Evolutionary conservation across 2,113 vertebrate species (phyloP).

Genomic region (Tragulus kanchil): DNA sequence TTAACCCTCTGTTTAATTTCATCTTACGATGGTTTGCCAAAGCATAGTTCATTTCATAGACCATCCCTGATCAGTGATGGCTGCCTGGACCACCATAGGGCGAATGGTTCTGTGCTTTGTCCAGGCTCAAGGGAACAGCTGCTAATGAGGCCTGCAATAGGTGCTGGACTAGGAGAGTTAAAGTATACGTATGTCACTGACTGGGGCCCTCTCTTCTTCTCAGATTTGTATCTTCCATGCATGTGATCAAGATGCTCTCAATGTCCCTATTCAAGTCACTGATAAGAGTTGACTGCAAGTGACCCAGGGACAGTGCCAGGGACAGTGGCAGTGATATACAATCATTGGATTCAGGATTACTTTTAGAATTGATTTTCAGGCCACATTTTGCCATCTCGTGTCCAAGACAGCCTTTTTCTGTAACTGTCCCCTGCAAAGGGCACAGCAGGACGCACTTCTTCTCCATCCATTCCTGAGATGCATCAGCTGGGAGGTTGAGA

Average conservation of each 20-base stretch:
- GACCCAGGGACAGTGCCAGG: neutral
- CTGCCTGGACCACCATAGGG: neutral
- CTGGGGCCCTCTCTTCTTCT: neutral
- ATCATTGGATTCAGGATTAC: neutral
- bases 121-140: neutral
- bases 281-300: neutral
- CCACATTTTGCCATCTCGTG: neutral
- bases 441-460: neutral
- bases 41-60: neutral
- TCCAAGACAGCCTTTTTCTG: neutral
- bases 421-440: neutral
- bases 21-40: neutral
- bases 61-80: neutral
- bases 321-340: neutral
- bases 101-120: neutral
- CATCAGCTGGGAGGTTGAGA: neutral
- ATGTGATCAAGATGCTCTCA: neutral
- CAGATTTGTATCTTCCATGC: neutral
- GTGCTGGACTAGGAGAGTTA: neutral
- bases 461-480: neutral
- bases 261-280: neutral
- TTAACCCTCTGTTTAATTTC: neutral
- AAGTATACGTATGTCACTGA: neutral
- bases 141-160: neutral
- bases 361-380: constrained; percentile 29